Evolutionary conservation across 2,888 invertebrate genomes (phyloP), one percentile per base, ranked within the genome.

Genomic region (Netelia fuscicornis): DNA sequence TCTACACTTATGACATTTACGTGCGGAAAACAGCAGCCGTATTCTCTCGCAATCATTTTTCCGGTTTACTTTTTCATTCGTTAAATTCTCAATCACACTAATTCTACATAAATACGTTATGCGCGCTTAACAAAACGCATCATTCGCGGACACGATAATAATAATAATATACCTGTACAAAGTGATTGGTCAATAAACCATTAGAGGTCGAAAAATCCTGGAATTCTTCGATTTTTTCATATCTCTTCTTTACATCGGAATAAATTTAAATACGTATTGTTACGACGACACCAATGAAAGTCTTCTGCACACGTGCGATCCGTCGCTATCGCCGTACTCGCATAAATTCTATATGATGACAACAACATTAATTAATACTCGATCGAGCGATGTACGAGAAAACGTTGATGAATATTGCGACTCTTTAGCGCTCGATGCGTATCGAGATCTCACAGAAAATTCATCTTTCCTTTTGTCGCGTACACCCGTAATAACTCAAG

Each of bases 21-120:
- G 54, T 9, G 20, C 42, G 56, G 10, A 9, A 37, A 68, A 71
- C 5, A 60, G 68, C 20, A 48, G 44, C 58, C 52, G 48, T 30
- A 20, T 56, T 65, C 71, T 23, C 62, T 58, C 20, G 17, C 13
- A 54, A 65, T 77, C 44, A 20, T 54, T 54, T 54, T 72, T 62
- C 54, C 17, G 30, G 37, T 42, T 23, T 37, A 20, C 17, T 25
- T 54, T 52, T 10, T 64, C 20, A 74, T 30, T 58, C 58, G 37
- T 52, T 30, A 65, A 10, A 10, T 30, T 64, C 37, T 37, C 72
- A 74, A 30, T 81, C 37, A 68, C 64, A 65, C 65, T 56, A 56
- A 68, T 74, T 79, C 75, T 83, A 79, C 74, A 79, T 83, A 75
- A 75, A 83, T 79, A 83, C 68, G 79, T 70, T 37, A 74, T 62